A percentile compares a stretch with the other conserved stretches of the same genome.
Evolutionary conservation across 2,113 vertebrate genomes (phyloP).

Genomic region (Tragelaphus imberbis): DNA sequence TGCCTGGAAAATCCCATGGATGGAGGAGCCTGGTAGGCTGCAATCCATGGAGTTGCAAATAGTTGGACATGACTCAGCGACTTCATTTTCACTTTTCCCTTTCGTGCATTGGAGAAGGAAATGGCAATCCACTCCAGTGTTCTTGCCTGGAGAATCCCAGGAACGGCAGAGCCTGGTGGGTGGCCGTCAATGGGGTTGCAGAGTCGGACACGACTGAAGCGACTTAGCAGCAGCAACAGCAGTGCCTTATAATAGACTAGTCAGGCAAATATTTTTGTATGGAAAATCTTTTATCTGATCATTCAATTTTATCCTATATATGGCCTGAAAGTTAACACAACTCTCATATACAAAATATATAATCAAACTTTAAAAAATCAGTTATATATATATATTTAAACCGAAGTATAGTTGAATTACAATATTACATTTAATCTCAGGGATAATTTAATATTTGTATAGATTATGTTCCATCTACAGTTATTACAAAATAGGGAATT

Average conservation of each 20-base stretch:
- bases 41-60: rapidly evolving
- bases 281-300: neutral
- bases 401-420: neutral
- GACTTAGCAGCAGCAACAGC: too few relatives aligned
- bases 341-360: neutral
- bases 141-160: too few relatives aligned
- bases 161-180: rapidly evolving
- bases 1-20: too few relatives aligned
- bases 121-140: too few relatives aligned
- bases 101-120: too few relatives aligned
- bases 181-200: rapidly evolving
- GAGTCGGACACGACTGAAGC: rapidly evolving
- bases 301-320: neutral
- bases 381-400: neutral
- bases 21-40: too few relatives aligned
- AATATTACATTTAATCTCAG: neutral
- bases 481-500: neutral
- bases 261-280: neutral
- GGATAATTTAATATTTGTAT: neutral
- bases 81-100: too few relatives aligned
- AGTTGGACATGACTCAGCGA: rapidly evolving
- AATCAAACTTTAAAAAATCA: neutral
- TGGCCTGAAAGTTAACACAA: neutral
- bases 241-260: neutral
- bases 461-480: neutral